Evolutionary conservation across 2,113 vertebrate genomes (phyloP), one percentile per base, ranked within the genome.

Genomic region (Amphiprion ocellaris): DNA sequence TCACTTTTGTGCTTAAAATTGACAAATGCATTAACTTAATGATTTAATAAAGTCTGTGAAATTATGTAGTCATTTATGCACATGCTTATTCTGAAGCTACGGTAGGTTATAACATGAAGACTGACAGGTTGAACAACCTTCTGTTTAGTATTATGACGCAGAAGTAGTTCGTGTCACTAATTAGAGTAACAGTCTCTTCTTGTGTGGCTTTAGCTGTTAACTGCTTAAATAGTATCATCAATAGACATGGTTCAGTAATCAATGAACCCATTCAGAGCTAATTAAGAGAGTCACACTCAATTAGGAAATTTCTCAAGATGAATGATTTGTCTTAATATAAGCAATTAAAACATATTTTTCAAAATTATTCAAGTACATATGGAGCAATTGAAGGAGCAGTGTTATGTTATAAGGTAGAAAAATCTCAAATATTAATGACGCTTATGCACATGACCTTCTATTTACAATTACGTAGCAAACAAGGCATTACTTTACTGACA

Each of bases 231-330:
- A 77, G 87, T 83, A 74, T 83, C 84, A 89, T 91, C 89, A 90
- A 93, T 93, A 88, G 91, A 89, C 88, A 81, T 54, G 83, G 85
- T 77, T 89, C 74, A 71, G 72, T 92, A 92, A 95, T 95, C 95
- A 93, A 94, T 95, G 87, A 75, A 41, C 63, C 84, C 72, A 90
- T 93, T 93, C 72, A 90, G 33, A 69, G 79, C 82, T 90, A 92
- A 94, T 94, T 93, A 92, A 61, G 63, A 80, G 65, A 84, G 79
- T 56, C 64, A 67, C 60, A 68, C 80, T 81, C 65, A 49, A 67
- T 88, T 41, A 60, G 78, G 50, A 77, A 58, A 75, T 56, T 66
- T 46, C 37, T 74, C 55, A 61, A 70, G 47, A 82, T 50, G 23
- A 83, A 67, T 73, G 17, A 81, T 71, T 74, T 33, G 52, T 66